phyloP scores from a whole-genome alignment of 2,797 vertebrate species.

The Hemitrygon akajei region DNA sequence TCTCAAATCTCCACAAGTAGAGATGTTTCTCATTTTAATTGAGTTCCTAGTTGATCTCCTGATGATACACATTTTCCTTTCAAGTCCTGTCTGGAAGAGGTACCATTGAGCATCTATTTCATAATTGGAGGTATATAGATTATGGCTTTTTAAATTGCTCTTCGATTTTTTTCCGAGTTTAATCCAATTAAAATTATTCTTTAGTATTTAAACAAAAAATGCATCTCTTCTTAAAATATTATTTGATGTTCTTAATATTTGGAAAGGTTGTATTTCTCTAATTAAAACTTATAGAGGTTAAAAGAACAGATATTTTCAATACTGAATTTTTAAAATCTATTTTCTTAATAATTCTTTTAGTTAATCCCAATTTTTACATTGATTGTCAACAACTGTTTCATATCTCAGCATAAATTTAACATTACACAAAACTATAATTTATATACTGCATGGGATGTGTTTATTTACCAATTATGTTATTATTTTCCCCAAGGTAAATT shows the following conservation, averaged over 20 bases:
- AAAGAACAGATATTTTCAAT: neutral
- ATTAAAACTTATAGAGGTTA: neutral
- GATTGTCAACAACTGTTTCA: neutral
- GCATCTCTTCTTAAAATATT: too few relatives aligned
- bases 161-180: too few relatives aligned
- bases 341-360: neutral
- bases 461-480: neutral
- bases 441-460: neutral
- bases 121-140: too few relatives aligned
- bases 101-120: too few relatives aligned
- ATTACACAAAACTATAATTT: neutral
- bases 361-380: neutral
- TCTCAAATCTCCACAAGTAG: too few relatives aligned
- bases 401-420: neutral
- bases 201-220: too few relatives aligned
- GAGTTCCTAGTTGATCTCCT: too few relatives aligned
- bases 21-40: too few relatives aligned
- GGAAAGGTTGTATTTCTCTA: neutral
- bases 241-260: neutral
- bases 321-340: neutral
- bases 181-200: too few relatives aligned
- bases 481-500: neutral
- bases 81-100: too few relatives aligned
- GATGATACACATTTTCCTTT: too few relatives aligned
- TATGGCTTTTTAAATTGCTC: too few relatives aligned